Conservation (phyloP, 2,888 invertebrate species). For the Agrypnus murinus region DNA sequence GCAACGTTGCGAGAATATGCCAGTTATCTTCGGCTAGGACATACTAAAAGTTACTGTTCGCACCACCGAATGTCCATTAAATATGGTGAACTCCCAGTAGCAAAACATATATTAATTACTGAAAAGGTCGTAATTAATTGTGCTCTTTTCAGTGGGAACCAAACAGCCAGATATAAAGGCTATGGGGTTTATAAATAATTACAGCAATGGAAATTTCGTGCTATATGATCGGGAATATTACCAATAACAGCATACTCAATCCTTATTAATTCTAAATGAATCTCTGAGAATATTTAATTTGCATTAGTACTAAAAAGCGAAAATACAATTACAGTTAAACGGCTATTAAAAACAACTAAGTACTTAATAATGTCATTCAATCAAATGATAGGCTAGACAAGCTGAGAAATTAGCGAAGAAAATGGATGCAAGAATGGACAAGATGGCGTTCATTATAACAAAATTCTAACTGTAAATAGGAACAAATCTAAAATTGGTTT, state of each 20-base stretch:
- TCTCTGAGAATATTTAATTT: conserved; percentile 1
- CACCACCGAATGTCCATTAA: no score
- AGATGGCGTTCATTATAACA: neutral
- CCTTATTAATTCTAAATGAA: neutral
- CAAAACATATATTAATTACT: no score
- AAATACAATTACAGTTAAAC: conserved; percentile 3
- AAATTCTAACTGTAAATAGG: neutral
- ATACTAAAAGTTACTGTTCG: no score
- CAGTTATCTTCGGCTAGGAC: no score
- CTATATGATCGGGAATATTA: conserved; percentile 1
- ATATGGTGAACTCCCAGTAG: no score
- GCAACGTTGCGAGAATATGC: no score
- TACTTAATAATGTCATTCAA: conserved; percentile 3
- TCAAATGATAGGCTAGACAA: conserved; percentile 3
- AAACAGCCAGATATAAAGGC: conserved; percentile 11
- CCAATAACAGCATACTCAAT: neutral
- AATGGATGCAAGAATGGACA: neutral
- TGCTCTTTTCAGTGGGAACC: neutral
- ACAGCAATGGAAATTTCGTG: conserved; percentile 1
- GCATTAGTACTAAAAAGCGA: conserved; percentile 6
- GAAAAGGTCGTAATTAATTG: no score
- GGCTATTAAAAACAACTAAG: neutral
- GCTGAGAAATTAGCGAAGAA: conserved; percentile 2
- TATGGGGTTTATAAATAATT: conserved; percentile 4
- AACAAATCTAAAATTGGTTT: neutral